A percentile compares a stretch with the other conserved stretches of the same genome.
Conservation (phyloP, 2,113 vertebrate genomes). For the Apeltes quadracus region DNA sequence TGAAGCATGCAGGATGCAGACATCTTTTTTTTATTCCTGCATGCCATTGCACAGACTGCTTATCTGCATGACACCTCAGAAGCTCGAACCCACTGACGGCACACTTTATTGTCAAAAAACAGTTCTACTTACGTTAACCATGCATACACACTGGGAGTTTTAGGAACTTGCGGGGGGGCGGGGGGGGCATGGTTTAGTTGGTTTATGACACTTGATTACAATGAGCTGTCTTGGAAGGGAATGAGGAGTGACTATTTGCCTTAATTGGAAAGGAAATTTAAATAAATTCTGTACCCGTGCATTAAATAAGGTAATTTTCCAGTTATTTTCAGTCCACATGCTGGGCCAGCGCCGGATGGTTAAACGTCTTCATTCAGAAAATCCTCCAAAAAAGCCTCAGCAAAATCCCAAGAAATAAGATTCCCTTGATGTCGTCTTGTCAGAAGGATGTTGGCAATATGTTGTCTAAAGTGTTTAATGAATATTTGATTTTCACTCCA, state of each 20-base stretch:
- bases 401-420: conserved; percentile 46
- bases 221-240: conserved; percentile 75
- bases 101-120: conserved; percentile 46
- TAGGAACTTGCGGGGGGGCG: conserved; percentile 41
- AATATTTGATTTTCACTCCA: conserved; percentile 57
- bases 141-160: conserved; percentile 61
- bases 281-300: conserved; percentile 26
- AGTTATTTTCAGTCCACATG: conserved; percentile 44
- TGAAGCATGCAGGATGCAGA: conserved; percentile 81
- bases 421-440: conserved; percentile 34
- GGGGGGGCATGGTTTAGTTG: conserved; percentile 65
- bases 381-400: conserved; percentile 28
- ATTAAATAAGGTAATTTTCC: conserved; percentile 52
- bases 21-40: conserved; percentile 72
- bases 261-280: conserved; percentile 18
- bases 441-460: conserved; percentile 40
- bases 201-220: conserved; percentile 41
- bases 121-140: conserved; percentile 40
- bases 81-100: conserved; percentile 55
- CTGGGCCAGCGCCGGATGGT: conserved; percentile 37
- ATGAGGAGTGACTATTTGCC: conserved; percentile 14
- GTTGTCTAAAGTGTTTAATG: conserved; percentile 53
- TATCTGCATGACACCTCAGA: conserved; percentile 76
- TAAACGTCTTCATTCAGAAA: conserved; percentile 23
- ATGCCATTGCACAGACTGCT: conserved; percentile 76